Evolutionary conservation across 2,113 vertebrate genomes (phyloP).

Genomic region (Phrynocephalus versicolor): DNA sequence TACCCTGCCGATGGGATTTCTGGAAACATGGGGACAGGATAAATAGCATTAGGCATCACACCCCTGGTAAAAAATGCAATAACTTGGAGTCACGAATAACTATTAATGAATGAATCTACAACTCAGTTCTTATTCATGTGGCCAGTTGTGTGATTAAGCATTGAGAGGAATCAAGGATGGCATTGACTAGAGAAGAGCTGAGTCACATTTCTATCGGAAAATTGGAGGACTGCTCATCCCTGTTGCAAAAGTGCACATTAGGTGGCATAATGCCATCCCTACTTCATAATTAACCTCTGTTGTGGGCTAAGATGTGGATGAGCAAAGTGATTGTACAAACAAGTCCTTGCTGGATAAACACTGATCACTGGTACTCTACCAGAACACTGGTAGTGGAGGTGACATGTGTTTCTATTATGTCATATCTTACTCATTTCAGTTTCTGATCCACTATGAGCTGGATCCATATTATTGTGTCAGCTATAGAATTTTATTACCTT

Average conservation of each 20-base stretch:
- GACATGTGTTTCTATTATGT: neutral
- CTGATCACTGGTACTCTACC: too few species aligned
- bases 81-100: too few species aligned
- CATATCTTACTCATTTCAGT: neutral
- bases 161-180: too few species aligned
- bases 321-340: neutral
- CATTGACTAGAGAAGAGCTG: neutral
- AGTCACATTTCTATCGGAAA: neutral
- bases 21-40: too few species aligned
- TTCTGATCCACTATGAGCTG: neutral
- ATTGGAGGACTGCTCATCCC: neutral
- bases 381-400: neutral
- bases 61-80: too few species aligned
- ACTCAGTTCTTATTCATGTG: too few species aligned
- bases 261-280: neutral
- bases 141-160: too few species aligned
- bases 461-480: neutral
- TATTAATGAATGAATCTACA: too few species aligned
- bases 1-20: too few species aligned
- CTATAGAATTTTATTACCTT: too few species aligned
- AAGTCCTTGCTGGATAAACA: neutral
- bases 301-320: neutral
- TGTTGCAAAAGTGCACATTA: neutral
- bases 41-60: too few species aligned
- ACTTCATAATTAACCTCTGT: neutral